Conservation (phyloP, 2,113 vertebrate species). For the Oncorhynchus kisutch region DNA sequence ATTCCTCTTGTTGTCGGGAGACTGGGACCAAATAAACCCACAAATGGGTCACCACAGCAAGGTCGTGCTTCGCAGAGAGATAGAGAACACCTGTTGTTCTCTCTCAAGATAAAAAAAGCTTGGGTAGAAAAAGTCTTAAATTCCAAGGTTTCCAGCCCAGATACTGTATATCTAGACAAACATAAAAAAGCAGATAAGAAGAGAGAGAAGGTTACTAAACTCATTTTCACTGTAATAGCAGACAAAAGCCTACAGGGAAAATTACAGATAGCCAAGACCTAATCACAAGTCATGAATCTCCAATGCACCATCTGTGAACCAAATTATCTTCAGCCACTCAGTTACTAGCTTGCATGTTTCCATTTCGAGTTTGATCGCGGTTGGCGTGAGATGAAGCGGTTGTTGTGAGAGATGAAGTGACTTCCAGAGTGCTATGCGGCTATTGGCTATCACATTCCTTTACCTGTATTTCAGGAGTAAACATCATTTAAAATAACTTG, state of each 20-base stretch:
- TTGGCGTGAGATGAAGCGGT: background rate
- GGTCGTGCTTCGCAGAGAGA: slow-evolving; percentile 27
- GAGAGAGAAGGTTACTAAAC: background rate
- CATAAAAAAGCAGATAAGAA: slow-evolving; percentile 26
- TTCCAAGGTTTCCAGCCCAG: slow-evolving; percentile 46
- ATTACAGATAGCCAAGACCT: background rate
- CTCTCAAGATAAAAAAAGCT: slow-evolving; percentile 16
- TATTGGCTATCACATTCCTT: background rate
- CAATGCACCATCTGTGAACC: background rate
- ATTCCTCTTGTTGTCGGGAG: slow-evolving; percentile 30
- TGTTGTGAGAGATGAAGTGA: background rate
- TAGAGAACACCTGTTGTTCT: slow-evolving; percentile 38
- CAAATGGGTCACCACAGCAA: slow-evolving; percentile 17
- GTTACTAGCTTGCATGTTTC: slow-evolving; percentile 1
- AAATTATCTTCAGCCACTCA: background rate
- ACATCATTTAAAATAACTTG: slow-evolving; percentile 12
- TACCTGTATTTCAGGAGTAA: slow-evolving; percentile 20
- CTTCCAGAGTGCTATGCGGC: background rate
- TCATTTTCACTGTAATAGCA: background rate
- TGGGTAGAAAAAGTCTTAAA: background rate
- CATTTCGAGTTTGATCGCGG: slow-evolving; percentile 11
- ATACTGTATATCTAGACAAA: slow-evolving; percentile 25
- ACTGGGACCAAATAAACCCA: slow-evolving; percentile 39
- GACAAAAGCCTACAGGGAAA: background rate
- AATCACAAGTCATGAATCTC: background rate